Base-by-base conservation (phyloP, 2,113 vertebrate species). In the Etia nguti region DNA sequence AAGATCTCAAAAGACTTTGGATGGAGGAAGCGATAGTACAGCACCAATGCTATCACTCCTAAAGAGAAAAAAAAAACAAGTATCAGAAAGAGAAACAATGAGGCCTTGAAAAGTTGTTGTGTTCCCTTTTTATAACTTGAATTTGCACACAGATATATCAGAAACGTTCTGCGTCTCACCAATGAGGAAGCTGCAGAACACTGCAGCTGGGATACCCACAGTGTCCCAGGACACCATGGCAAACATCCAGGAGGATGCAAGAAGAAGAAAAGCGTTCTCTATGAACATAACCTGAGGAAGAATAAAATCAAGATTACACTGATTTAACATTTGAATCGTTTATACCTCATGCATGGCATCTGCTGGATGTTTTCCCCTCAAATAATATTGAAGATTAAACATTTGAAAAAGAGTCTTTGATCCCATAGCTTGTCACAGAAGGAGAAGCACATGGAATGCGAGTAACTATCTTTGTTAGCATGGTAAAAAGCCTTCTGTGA, bases 1-100 rank as follows among this genome's bases (percentile, higher is more conserved):
- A 96, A 95, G 90, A 97, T 97, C 93, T 96, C 97, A 4, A 97
- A 91, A 77, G 97, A 97, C 11, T 97, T 97, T 1, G 98, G 97
- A 18, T 98, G 98, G 2, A 98, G 95, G 84, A 97, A 96, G 81
- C 96, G 96, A 88, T 97, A 97, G 89, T 97, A 97, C 36, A 97
- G 22, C 4, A 96, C 93, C 90, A 98, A 87, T 0, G 97, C 96
- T 62, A 95, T 90, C 0, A 96, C 86, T 87, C 97, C 97, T 98
- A 89, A 1, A 92, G 75, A 94, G 87, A 54, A 22, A 91, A 95
- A 81, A 93, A 50, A 77, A 90, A 34, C 84, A 18, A 12, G 90
- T 56, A 68, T 93, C 46, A 50, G 26, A 0, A 87, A 82, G 79
- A 60, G 9, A 62, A 18, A 82, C 10, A 8, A 10, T 10, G 12